These are phyloP conservation scores for Nomada lathburiana DNA, from an alignment of 2,888 invertebrate genomes.

Conservation along the genomic window DNA sequence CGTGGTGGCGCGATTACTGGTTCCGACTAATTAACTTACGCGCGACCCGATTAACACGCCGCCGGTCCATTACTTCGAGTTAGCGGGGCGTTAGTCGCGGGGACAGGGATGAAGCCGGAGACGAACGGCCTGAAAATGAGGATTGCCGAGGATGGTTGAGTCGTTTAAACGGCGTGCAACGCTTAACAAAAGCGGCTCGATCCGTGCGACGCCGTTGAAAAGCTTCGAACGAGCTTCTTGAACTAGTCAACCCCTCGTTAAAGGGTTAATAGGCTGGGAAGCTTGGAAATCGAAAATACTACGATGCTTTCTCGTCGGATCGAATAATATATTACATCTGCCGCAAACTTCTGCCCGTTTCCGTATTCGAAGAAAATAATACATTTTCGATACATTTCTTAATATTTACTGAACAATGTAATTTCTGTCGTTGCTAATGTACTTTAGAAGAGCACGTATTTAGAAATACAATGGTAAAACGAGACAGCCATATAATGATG, in stretches of 20 bases:
- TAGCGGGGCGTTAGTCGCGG: slow-evolving; percentile 44
- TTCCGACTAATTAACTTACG: slow-evolving; percentile 73
- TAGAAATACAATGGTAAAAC: too few species aligned
- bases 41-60: slow-evolving; percentile 61
- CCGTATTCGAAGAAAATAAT: too few species aligned
- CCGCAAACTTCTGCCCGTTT: neutral
- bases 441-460: too few species aligned
- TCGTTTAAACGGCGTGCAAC: slow-evolving; percentile 31
- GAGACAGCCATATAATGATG: too few species aligned
- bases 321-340: neutral
- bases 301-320: neutral
- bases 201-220: slow-evolving; percentile 2
- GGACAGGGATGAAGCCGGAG: neutral
- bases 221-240: neutral
- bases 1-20: slow-evolving; percentile 63
- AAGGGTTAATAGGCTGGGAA: slow-evolving; percentile 7
- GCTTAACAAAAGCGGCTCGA: slow-evolving; percentile 38
- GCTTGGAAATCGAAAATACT: neutral
- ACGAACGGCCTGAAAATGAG: slow-evolving; percentile 15
- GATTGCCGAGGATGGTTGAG: neutral
- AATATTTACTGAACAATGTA: too few species aligned
- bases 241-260: neutral
- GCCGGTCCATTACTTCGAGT: slow-evolving; percentile 68
- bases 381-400: too few species aligned
- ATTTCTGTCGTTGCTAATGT: too few species aligned